Conservation (phyloP, 2,888 invertebrate genomes). For the Pinctada fucata region DNA sequence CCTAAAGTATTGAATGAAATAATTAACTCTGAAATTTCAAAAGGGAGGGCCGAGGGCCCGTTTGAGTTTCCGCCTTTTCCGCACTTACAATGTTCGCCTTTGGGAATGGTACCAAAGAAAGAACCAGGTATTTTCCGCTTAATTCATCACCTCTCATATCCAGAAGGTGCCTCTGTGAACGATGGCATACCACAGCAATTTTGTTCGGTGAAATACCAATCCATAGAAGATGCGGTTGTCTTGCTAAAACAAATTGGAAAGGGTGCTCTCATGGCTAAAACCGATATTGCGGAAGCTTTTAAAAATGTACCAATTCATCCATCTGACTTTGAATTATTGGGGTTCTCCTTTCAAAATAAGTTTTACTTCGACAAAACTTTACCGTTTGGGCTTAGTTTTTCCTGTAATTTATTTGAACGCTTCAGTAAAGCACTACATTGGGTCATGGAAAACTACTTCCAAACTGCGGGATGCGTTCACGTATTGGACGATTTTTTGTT, state of each 20-base stretch:
- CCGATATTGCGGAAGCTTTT: constrained; percentile 31
- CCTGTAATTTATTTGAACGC: too few species aligned
- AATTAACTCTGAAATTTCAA: too few species aligned
- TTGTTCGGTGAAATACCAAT: constrained; percentile 21
- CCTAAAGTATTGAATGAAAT: too few species aligned
- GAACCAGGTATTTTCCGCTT: constrained; percentile 4
- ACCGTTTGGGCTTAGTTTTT: too few species aligned
- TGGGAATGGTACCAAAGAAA: constrained; percentile 24
- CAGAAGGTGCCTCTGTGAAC: constrained; percentile 27
- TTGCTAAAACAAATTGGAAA: neutral
- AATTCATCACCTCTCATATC: constrained; percentile 32
- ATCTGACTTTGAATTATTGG: constrained; percentile 10
- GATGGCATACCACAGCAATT: constrained; percentile 12
- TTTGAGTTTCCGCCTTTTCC: too few species aligned
- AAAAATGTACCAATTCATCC: constrained; percentile 27
- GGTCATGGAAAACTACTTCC: too few species aligned
- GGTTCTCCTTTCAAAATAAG: too few species aligned
- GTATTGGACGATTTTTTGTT: too few species aligned
- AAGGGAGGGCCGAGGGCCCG: too few species aligned
- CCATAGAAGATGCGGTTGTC: constrained; percentile 19
- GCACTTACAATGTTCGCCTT: constrained; percentile 12
- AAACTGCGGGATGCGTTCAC: too few species aligned
- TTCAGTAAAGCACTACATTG: too few species aligned
- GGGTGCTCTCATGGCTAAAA: constrained; percentile 8
- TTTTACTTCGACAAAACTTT: too few species aligned